Evolutionary conservation across 2,888 invertebrate species (phyloP).

Genomic region (Frankliniella fusca): DNA sequence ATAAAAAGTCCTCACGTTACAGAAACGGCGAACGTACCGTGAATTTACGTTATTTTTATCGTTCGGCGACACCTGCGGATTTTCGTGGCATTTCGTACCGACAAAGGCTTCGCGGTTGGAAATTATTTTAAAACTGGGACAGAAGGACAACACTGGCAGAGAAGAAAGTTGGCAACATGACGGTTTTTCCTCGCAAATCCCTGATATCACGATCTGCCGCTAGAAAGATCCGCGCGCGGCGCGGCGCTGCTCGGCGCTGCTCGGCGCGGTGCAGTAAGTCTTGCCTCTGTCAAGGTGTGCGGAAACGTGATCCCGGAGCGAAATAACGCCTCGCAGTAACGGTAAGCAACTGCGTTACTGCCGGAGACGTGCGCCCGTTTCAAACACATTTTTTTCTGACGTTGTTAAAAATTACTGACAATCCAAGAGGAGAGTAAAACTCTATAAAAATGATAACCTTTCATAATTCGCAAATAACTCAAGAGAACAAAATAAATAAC

Average conservation of each 20-base stretch:
- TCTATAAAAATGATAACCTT: neutral
- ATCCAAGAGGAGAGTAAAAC: neutral
- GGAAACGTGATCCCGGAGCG: slow-evolving; percentile 4
- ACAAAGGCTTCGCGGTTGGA: too few species aligned
- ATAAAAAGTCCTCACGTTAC: too few species aligned
- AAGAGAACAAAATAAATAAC: neutral
- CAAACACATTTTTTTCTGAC: neutral
- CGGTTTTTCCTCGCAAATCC: neutral
- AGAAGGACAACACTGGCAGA: neutral
- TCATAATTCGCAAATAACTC: neutral
- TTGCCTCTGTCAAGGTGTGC: slow-evolving; percentile 25
- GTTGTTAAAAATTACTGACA: too few species aligned
- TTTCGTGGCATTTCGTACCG: too few species aligned
- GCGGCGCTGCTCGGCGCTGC: neutral
- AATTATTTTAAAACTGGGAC: neutral
- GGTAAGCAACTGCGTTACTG: neutral
- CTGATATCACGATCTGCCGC: neutral
- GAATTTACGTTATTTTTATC: too few species aligned
- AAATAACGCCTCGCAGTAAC: neutral
- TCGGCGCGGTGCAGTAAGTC: neutral
- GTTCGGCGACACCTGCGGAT: too few species aligned
- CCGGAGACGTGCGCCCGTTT: neutral
- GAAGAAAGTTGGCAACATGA: too few species aligned
- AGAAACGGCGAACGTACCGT: too few species aligned
- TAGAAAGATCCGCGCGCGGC: neutral